Evolutionary conservation across 2,888 invertebrate species (phyloP).

Genomic region (Resseliella maxima): DNA sequence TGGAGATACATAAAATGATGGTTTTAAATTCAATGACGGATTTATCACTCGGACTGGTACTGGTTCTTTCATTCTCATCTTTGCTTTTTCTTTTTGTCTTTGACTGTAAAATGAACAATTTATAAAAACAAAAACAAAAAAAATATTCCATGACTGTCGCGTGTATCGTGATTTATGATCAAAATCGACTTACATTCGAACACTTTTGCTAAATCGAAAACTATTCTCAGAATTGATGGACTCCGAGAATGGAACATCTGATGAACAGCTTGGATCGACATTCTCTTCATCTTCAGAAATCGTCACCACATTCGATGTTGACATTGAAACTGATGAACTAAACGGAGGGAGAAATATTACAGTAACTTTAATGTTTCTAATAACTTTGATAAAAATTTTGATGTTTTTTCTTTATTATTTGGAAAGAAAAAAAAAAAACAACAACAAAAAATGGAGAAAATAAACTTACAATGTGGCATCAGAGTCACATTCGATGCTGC

Average conservation of each 20-base stretch:
- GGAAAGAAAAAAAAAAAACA: no score
- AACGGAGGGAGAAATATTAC: neutral
- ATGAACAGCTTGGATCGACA: neutral
- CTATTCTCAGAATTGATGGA: neutral
- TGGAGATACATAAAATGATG: conserved; percentile 9
- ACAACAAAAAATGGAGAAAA: neutral
- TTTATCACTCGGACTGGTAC: neutral
- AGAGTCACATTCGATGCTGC: neutral
- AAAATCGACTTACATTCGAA: neutral
- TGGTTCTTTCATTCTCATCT: neutral
- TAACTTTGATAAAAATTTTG: no score
- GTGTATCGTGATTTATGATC: no score
- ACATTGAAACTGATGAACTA: neutral
- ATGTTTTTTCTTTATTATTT: neutral
- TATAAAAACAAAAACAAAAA: no score
- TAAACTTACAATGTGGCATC: neutral
- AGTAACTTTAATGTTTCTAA: no score
- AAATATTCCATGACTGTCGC: no score
- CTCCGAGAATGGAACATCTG: neutral
- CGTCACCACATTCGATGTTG: neutral
- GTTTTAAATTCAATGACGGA: neutral
- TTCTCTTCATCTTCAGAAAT: neutral
- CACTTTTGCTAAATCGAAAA: neutral
- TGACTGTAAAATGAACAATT: neutral
- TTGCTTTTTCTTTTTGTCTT: neutral